Evolutionary conservation across 2,797 vertebrate genomes (phyloP), one percentile per base, ranked within the genome.

Genomic region (Sebastes diploproa): DNA sequence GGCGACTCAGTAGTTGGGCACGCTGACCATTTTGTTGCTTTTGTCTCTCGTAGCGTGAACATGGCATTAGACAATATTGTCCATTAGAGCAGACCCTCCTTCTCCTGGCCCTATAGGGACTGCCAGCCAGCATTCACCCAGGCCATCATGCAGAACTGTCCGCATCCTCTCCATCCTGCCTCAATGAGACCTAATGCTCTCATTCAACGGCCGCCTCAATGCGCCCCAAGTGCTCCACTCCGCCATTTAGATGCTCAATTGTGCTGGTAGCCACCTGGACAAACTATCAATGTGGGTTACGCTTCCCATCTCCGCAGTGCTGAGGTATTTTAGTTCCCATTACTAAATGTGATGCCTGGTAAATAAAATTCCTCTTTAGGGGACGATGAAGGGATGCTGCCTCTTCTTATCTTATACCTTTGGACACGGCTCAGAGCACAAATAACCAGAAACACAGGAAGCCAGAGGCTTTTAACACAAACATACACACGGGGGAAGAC

Each of bases 191-290:
- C 77, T 61, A 69, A 0, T 38, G 30, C 29, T 77, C 75, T 72
- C 65, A 50, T 76, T 66, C 23, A 62, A 1, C 6, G 1, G 25
- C 55, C 2, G 5, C 36, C 73, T 77, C 25, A 6, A 23, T 38
- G 68, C 1, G 6, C 38, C 76, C 73, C 25, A 0, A 72, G 77
- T 54, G 75, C 69, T 59, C 65, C 42, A 18, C 52, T 82, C 50
- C 4, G 64, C 56, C 85, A 72, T 79, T 87, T 11, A 75, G 66
- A 76, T 0, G 16, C 80, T 81, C 74, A 65, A 84, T 84, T 76
- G 72, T 63, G 76, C 73, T 12, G 16, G 73, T 16, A 36, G 75
- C 78, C 83, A 85, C 81, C 84, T 88, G 85, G 63, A 77, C 77
- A 63, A 78, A 30, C 38, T 5, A 72, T 70, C 54, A 32, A 11